Evolutionary conservation across 2,113 vertebrate genomes (phyloP), one percentile per base, ranked within the genome.

Genomic region (Cololabis saira): DNA sequence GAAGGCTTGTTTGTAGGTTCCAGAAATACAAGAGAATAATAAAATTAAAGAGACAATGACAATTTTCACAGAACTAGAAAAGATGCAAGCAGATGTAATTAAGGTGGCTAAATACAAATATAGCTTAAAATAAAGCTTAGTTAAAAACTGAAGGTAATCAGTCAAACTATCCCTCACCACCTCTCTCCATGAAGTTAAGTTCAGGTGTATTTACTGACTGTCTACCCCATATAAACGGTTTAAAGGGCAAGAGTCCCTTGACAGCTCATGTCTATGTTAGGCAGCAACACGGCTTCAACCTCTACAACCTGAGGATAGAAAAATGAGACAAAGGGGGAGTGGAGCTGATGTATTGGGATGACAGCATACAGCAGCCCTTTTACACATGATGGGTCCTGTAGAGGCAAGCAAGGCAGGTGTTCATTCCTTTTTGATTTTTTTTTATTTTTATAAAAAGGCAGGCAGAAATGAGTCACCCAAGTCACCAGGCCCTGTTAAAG

Each of bases 351-450:
- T 12, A 43, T n/a, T 17, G 18, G 61, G 30, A 57, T 74, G 54
- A 50, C 64, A 61, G 18, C 5, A 66, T 37, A 51, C 16, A 10
- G 30, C 52, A 68, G 47, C 42, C 41, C 18, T 21, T 55, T 65
- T 21, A 50, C 76, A 78, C 61, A 55, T 69, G 59, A 78, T 47
- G 21, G 44, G 41, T 84, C 77, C 54, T 83, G 84, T 74, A 80
- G 63, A 79, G 80, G 50, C 84, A 85, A 30, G 78, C 61, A 75
- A 18, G 54, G 58, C 82, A 75, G 79, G 58, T 87, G 68, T 56
- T 61, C 47, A 61, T 69, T 81, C 71, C 78, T 71, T 76, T 33
- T 12, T 59, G 18, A 33, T 72, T 60, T 50, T 64, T 33, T 40
- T 67, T 74, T 18, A 15, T 65, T 69, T 63, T 61, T 33, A 56